Evolutionary conservation across 2,113 vertebrate species (phyloP), one percentile per base, ranked within the genome.

Genomic region (Lasiurus cinereus): DNA sequence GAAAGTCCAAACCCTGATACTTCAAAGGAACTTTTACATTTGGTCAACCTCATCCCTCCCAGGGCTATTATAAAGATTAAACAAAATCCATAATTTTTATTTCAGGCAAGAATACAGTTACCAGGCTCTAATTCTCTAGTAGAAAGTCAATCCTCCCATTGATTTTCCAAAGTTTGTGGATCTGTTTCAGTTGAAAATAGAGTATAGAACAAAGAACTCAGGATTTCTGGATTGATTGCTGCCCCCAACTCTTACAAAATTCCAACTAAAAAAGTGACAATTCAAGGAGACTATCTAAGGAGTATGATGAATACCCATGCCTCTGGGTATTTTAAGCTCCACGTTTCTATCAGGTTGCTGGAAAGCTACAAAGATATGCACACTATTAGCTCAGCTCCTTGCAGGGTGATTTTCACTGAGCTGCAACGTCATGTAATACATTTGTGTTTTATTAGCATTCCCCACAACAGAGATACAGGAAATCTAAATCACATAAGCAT

Each of bases 101-200:
- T 33, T 67, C 2, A 59, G 67, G 72, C 52, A 79, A 96, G 16
- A 74, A 14, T 18, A 12, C 6, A 93, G 80, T 66, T 88, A 31
- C 2, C n/a, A 1, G 18, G 78, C 74, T 96, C 83, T 77, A 59
- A 92, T n/a, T 80, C 82, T 78, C 43, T 54, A 27, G 10, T 24
- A 84, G n/a, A 64, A 96, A 90, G 27, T 12, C 69, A 92, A 70
- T 12, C 39, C 11, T 67, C 66, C 79, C 43, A 39, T 36, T 19
- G 74, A 50, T 79, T 93, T 86, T 64, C 67, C 72, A 7, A 67
- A 83, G 56, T 66, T 33, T 72, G 67, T 18, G 21, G 50, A 43
- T 88, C n/a, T 85, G 46, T 59, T 70, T 88, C 50, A 80, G 46
- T 46, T 90, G 52, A 72, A 95, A 95, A 93, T 62, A 76, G 11